Percentiles rank a stretch among this genome's conserved stretches.
phyloP scores from a whole-genome alignment of 2,888 invertebrate genomes.

The Parthenolecanium corni region DNA sequence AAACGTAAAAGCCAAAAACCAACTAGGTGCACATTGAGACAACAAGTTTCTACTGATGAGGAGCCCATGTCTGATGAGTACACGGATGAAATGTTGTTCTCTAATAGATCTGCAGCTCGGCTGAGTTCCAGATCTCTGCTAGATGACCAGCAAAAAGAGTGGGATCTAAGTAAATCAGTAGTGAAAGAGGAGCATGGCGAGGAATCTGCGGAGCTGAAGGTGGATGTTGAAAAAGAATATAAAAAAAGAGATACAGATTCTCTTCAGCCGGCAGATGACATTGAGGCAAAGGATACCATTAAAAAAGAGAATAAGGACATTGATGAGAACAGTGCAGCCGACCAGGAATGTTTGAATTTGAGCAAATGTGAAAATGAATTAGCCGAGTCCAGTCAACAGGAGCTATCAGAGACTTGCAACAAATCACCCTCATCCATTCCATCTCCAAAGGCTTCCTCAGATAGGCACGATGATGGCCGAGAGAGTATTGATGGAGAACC shows the following conservation, averaged over 20 bases:
- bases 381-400: background rate
- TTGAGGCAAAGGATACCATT: background rate
- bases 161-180: slow-evolving; percentile 23
- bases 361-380: slow-evolving; percentile 5
- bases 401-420: background rate
- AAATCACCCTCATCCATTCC: background rate
- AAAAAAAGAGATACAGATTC: background rate
- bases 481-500: slow-evolving; percentile 36
- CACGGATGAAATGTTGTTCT: slow-evolving; percentile 28
- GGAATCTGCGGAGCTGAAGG: background rate
- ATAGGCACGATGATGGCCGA: slow-evolving; percentile 38
- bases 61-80: slow-evolving; percentile 27
- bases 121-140: background rate
- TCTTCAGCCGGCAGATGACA: background rate
- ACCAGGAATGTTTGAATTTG: slow-evolving; percentile 27
- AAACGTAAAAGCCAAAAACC: slow-evolving; percentile 85
- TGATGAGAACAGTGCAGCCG: slow-evolving; percentile 1
- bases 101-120: background rate
- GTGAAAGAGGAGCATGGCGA: slow-evolving; percentile 16
- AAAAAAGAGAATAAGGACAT: background rate
- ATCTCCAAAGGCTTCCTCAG: slow-evolving; percentile 10
- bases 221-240: background rate
- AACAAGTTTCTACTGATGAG: slow-evolving; percentile 26
- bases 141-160: slow-evolving; percentile 13
- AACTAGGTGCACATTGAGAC: slow-evolving; percentile 43